Evolutionary conservation across 1,140 invertebrate species (phyloP).

Genomic region (Thaumatotibia leucotreta): DNA sequence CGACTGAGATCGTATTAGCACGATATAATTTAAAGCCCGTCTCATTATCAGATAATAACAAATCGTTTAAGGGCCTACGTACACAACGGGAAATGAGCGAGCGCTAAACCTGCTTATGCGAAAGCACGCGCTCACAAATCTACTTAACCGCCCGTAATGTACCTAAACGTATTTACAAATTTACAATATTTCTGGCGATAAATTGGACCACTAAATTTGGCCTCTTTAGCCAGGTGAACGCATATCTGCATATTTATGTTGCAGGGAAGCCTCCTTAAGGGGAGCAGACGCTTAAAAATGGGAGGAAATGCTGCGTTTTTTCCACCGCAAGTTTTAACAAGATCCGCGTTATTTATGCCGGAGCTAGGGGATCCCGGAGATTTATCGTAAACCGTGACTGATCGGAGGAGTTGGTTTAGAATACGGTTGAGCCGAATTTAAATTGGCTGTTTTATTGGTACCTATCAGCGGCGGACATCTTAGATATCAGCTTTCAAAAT

Average conservation of each 20-base stretch:
- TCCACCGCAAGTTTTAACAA: constrained; percentile 70
- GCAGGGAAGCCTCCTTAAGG: constrained; percentile 64
- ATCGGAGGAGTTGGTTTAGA: constrained; percentile 52
- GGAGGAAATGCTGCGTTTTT: constrained; percentile 62
- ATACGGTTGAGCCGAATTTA: constrained; percentile 54
- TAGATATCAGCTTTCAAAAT: constrained; percentile 4
- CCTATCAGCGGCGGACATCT: background rate
- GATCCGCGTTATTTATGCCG: constrained; percentile 72
- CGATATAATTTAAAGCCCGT: constrained; percentile 5
- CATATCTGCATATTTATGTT: constrained; percentile 75
- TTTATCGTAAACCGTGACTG: constrained; percentile 68
- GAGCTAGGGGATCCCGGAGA: constrained; percentile 50
- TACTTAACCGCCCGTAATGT: constrained; percentile 47
- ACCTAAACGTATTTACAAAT: constrained; percentile 35
- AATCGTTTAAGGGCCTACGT: constrained; percentile 48
- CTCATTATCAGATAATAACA: constrained; percentile 41
- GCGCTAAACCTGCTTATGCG: constrained; percentile 50
- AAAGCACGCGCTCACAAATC: constrained; percentile 60
- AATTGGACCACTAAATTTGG: constrained; percentile 69
- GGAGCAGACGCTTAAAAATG: constrained; percentile 66
- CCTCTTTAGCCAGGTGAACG: constrained; percentile 63
- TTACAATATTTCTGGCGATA: constrained; percentile 70
- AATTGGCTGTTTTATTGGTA: constrained; percentile 47
- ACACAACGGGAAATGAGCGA: constrained; percentile 36
- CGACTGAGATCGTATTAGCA: background rate